phyloP scores from a whole-genome alignment of 2,113 vertebrate genomes.

The Nothocercus julius region DNA sequence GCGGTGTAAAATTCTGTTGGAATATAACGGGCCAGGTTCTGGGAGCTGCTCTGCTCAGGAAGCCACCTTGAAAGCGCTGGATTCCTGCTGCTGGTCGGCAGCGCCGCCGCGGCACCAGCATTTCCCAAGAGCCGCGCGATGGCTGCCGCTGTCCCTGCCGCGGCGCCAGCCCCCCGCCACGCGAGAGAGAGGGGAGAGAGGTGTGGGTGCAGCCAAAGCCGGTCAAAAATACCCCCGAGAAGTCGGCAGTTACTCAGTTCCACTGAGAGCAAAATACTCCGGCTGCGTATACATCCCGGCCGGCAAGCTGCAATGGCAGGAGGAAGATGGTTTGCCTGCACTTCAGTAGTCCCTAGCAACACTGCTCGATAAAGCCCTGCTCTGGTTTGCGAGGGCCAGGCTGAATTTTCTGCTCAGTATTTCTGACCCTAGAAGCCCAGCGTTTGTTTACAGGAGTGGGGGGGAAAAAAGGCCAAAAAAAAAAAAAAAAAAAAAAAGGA shows the following conservation, averaged over 20 bases:
- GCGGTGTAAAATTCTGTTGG: background rate
- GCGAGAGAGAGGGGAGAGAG: too few relatives aligned
- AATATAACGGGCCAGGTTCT: background rate
- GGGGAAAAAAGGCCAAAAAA: background rate
- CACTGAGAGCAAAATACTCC: background rate
- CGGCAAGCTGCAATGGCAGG: background rate
- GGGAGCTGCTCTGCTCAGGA: background rate
- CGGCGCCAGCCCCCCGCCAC: too few relatives aligned
- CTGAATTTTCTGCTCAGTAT: background rate
- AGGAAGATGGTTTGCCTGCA: background rate
- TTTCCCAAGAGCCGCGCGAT: background rate
- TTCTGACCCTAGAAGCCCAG: constrained; percentile 35
- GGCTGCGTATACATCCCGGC: background rate
- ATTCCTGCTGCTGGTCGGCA: background rate
- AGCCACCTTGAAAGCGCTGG: background rate
- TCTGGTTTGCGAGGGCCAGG: background rate
- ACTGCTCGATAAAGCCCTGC: background rate
- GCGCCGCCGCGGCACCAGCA: background rate
- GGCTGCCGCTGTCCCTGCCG: background rate
- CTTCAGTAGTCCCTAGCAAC: constrained; percentile 9
- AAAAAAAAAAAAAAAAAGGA: background rate
- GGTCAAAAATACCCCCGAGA: background rate
- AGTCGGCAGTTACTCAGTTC: background rate
- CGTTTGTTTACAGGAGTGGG: constrained; percentile 19
- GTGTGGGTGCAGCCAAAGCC: too few relatives aligned